Conservation (phyloP, 2,113 vertebrate species). For the Xenopus borealis region DNA sequence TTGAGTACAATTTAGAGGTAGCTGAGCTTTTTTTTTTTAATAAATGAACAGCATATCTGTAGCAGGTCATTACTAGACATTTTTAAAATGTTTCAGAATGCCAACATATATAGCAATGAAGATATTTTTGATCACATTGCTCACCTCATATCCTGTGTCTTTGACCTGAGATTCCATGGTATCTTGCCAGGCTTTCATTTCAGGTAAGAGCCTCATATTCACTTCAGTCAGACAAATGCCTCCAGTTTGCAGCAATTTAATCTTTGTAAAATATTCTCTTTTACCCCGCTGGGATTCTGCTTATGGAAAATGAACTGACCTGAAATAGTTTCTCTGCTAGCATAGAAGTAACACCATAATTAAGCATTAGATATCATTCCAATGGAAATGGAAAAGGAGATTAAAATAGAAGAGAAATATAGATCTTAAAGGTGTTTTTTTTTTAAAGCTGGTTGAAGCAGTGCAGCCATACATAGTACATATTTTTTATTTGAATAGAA, state of each 20-base stretch:
- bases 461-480: too few species aligned
- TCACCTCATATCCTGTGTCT: background rate
- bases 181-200: slow-evolving; percentile 19
- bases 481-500: too few species aligned
- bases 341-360: background rate
- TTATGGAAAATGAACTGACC: background rate
- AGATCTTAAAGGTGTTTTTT: too few species aligned
- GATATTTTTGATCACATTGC: too few species aligned
- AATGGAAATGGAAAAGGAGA: too few species aligned
- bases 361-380: too few species aligned
- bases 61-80: too few species aligned
- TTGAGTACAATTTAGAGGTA: too few species aligned
- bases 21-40: too few species aligned
- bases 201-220: slow-evolving; percentile 3
- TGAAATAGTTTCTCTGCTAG: background rate
- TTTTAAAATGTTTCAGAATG: background rate
- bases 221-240: background rate
- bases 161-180: slow-evolving; percentile 15
- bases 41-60: too few species aligned
- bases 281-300: background rate
- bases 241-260: slow-evolving; percentile 12
- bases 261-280: background rate
- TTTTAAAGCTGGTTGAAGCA: too few species aligned
- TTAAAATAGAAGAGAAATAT: too few species aligned
- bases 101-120: background rate